A percentile compares a stretch with the other conserved stretches of the same genome.
phyloP scores from a whole-genome alignment of 2,888 invertebrate genomes.

The Hetaerina titia region DNA sequence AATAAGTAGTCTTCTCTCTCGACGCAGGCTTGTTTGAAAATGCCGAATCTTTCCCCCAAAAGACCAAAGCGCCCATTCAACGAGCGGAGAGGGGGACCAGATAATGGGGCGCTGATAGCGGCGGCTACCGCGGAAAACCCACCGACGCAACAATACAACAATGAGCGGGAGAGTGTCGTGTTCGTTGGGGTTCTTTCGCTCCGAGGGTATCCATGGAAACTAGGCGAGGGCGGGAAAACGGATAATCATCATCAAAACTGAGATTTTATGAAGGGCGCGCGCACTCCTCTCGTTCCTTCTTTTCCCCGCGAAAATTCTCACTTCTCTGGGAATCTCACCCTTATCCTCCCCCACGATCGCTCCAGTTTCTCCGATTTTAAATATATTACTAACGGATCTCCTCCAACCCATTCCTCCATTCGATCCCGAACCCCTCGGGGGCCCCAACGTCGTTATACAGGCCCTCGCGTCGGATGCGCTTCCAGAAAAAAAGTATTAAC shows the following conservation, averaged over 20 bases:
- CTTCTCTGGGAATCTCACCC: background rate
- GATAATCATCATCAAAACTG: background rate
- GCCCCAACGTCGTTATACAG: no score
- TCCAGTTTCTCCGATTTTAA: background rate
- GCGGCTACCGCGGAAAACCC: background rate
- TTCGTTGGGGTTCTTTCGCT: no score
- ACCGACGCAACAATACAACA: background rate
- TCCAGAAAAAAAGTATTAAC: no score
- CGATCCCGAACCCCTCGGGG: no score
- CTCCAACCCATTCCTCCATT: background rate
- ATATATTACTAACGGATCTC: background rate
- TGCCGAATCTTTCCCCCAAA: no score
- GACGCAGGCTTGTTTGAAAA: no score
- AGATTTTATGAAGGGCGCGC: background rate
- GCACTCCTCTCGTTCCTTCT: background rate
- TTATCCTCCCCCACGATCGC: conserved; percentile 12
- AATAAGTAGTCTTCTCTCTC: no score
- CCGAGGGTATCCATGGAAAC: conserved; percentile 39
- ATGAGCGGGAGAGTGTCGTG: background rate
- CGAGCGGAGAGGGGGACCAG: background rate
- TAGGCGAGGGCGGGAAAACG: conserved; percentile 18
- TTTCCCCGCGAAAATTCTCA: background rate
- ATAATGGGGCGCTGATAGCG: background rate
- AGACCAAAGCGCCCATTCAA: no score
- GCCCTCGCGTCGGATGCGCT: no score